Base-by-base conservation (phyloP, 2,113 vertebrate genomes). In the Lophura nycthemera region DNA sequence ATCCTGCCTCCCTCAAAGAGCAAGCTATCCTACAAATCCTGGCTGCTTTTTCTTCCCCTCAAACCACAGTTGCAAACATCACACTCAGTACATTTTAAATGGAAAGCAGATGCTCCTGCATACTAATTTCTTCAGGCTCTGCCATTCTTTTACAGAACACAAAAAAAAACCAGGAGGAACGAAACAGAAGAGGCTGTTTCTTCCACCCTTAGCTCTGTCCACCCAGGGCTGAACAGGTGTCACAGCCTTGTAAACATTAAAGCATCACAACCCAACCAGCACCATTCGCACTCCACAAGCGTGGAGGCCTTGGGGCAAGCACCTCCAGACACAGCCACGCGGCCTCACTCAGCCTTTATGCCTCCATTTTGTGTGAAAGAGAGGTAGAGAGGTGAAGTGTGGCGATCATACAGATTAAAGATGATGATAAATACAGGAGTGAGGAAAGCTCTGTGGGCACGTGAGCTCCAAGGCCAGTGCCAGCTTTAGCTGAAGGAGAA, bases 401-500 rank as follows among this genome's bases (percentile, higher is more conserved):
- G 71, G 84, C 18, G 78, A 96, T 88, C 69, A 59, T 4, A 86
- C 60, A 88, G 87, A 96, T 95, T 94, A 94, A 93, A 95, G 86
- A 88, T 12, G 85, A 90, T 90, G 73, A 95, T 64, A 95, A 94
- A 95, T 72, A 81, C 6, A 43, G 92, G 90, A 95, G 65, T 2
- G 11, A 92, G 67, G 84, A 11, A 73, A 86, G 70, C 76, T 91
- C 75, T 11, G 69, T 90, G 91, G 76, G 91, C 61, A 86, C 3
- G 2, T 61, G 47, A 52, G 88, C 90, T 90, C 76, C 94, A 96
- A 95, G 95, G 95, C 95, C 94, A 93, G 34, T 3, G 1, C 57
- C 88, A 78, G 90, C 90, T 90, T 67, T 86, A 88, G 11, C 52
- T 69, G 90, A 95, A 92, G 92, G 88, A 94, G 83, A 94, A 94